Evolutionary conservation across 2,113 vertebrate genomes (phyloP).

Genomic region (Ornithorhynchus anatinus): DNA sequence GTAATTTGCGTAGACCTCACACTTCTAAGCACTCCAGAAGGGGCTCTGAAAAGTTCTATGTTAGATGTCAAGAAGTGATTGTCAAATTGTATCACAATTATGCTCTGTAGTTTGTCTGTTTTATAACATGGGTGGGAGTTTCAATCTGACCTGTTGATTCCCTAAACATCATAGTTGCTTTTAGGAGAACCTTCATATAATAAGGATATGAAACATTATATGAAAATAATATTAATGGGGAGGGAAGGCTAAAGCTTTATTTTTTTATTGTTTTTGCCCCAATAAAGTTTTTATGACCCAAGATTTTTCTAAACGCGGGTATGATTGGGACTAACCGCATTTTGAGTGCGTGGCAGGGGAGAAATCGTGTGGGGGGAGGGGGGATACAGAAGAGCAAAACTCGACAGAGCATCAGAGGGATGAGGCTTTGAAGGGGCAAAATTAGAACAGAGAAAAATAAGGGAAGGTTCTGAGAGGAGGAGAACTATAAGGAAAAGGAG

Average conservation of each 20-base stretch:
- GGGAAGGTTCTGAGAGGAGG: no score
- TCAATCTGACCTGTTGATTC: conserved; percentile 1
- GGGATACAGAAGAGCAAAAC: no score
- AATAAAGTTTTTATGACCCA: conserved; percentile 13
- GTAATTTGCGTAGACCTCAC: conserved; percentile 40
- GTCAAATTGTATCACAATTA: conserved; percentile 58
- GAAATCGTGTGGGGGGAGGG: no score
- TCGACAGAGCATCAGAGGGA: no score
- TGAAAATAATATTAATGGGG: conserved; percentile 39
- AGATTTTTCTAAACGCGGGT: no score
- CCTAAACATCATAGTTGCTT: conserved; percentile 45
- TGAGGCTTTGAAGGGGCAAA: no score
- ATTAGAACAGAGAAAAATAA: no score
- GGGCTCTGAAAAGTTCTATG: conserved; percentile 64
- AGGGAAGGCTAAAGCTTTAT: conserved; percentile 35
- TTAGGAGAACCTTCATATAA: conserved; percentile 18
- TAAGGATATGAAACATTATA: conserved; percentile 26
- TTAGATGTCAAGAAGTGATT: conserved; percentile 46
- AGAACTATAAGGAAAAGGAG: no score
- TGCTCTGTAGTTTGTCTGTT: conserved; percentile 29
- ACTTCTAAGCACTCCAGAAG: conserved; percentile 46
- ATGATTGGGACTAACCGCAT: no score
- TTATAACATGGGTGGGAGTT: conserved; percentile 46
- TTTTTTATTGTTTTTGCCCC: conserved; percentile 21
- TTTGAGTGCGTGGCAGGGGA: no score